These are phyloP conservation scores for Melanerpes aurifrons DNA, from an alignment of 2,113 vertebrate species.

Conservation along the genomic window DNA sequence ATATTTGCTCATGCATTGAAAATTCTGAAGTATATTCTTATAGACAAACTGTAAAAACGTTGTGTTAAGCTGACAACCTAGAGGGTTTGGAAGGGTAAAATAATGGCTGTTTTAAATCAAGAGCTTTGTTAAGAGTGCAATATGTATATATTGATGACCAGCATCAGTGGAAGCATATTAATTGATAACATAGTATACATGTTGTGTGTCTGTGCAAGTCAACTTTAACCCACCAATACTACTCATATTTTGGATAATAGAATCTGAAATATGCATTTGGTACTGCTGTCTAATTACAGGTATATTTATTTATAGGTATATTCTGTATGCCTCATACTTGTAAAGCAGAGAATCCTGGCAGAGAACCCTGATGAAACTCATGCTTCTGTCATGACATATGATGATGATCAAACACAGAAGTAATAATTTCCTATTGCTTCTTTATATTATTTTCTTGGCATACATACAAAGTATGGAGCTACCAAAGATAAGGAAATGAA, in stretches of 20 bases:
- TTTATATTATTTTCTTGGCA: not conserved
- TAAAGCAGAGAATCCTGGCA: not conserved
- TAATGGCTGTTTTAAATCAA: not conserved
- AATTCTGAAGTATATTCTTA: slow-evolving; percentile 11
- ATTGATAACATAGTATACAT: not conserved
- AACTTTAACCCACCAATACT: not conserved
- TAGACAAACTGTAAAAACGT: slow-evolving; percentile 2
- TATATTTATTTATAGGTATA: not conserved
- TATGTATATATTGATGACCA: not conserved
- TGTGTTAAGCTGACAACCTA: slow-evolving; percentile 18
- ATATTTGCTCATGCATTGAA: not conserved
- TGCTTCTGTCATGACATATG: not conserved
- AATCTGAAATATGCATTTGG: not conserved
- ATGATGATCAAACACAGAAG: not conserved
- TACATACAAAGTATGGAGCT: not conserved
- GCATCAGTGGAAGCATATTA: not conserved
- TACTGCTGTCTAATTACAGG: not conserved
- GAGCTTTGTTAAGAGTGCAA: not conserved
- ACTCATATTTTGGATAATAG: not conserved
- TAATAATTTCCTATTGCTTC: not conserved
- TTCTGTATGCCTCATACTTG: not conserved
- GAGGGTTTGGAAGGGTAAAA: not conserved
- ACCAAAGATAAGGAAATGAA: not conserved
- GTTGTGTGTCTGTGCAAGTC: not conserved
- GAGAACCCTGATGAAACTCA: not conserved